Evolutionary conservation across 2,113 vertebrate genomes (phyloP).

Genomic region (Scatophagus argus): DNA sequence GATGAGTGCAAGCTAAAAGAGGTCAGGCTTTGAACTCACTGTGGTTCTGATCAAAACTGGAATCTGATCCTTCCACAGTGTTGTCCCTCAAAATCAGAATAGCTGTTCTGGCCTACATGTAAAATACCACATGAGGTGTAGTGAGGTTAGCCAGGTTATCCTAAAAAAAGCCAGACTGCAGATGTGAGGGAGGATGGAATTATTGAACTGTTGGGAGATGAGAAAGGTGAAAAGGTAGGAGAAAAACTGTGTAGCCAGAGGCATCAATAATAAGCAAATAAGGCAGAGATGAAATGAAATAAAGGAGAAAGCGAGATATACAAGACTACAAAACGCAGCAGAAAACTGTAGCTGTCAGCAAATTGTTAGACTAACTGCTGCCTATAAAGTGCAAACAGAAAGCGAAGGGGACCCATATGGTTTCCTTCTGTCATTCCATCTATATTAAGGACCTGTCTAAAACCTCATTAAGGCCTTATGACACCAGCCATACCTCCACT

Average conservation of each 20-base stretch:
- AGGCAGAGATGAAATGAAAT: slow-evolving; percentile 21
- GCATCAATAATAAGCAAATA: slow-evolving; percentile 12
- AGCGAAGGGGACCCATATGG: slow-evolving; percentile 73
- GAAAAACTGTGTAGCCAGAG: not conserved
- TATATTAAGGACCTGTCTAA: slow-evolving; percentile 73
- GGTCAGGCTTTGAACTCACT: not conserved
- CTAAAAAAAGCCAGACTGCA: not conserved
- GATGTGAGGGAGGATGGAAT: not conserved
- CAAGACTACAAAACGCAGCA: slow-evolving; percentile 53
- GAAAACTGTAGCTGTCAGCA: slow-evolving; percentile 68
- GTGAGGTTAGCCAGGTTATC: not conserved
- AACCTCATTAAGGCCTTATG: slow-evolving; percentile 77
- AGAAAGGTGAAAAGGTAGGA: not conserved
- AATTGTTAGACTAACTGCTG: slow-evolving; percentile 61
- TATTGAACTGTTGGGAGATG: not conserved
- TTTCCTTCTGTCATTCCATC: slow-evolving; percentile 69
- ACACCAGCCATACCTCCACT: slow-evolving; percentile 67
- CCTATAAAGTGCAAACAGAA: slow-evolving; percentile 66
- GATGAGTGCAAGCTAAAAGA: not conserved
- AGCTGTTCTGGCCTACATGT: not conserved
- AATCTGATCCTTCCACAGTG: slow-evolving; percentile 4
- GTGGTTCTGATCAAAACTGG: not conserved
- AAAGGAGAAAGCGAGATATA: slow-evolving; percentile 39
- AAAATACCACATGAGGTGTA: not conserved
- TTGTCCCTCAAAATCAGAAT: slow-evolving; percentile 5